These are phyloP conservation scores for Campylorhamphus procurvoides DNA, from an alignment of 2,113 vertebrate genomes.

Conservation along the genomic window DNA sequence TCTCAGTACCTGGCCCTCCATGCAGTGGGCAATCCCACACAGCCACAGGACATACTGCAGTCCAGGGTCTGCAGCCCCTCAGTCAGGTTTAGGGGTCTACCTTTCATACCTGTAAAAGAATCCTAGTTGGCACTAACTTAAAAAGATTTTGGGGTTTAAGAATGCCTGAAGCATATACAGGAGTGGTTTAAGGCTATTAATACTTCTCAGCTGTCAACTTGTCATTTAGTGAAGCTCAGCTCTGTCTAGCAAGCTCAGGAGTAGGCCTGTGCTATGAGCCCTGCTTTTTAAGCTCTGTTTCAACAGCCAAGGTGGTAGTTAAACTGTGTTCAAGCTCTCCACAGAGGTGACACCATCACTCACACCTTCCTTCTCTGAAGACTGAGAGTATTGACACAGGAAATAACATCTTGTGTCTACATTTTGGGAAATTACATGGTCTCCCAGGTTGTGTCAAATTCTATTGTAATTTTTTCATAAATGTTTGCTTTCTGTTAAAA, in stretches of 20 bases:
- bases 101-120: not conserved
- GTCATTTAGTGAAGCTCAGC: not conserved
- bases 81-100: not conserved
- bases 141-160: not conserved
- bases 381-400: not conserved
- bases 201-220: not conserved
- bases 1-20: fast-evolving
- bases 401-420: not conserved
- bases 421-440: not conserved
- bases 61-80: not conserved
- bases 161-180: not conserved
- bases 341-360: not conserved
- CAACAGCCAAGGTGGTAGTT: not conserved
- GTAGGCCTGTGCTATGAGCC: not conserved
- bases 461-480: not conserved
- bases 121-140: not conserved
- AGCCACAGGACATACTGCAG: fast-evolving
- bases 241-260: not conserved
- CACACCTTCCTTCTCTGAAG: not conserved
- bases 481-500: not conserved
- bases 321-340: not conserved
- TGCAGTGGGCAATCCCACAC: not conserved
- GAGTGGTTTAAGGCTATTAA: not conserved
- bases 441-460: not conserved
- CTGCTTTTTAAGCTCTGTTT: not conserved